Conservation (phyloP, 2,888 invertebrate species). For the Petrolisthes manimaculis region DNA sequence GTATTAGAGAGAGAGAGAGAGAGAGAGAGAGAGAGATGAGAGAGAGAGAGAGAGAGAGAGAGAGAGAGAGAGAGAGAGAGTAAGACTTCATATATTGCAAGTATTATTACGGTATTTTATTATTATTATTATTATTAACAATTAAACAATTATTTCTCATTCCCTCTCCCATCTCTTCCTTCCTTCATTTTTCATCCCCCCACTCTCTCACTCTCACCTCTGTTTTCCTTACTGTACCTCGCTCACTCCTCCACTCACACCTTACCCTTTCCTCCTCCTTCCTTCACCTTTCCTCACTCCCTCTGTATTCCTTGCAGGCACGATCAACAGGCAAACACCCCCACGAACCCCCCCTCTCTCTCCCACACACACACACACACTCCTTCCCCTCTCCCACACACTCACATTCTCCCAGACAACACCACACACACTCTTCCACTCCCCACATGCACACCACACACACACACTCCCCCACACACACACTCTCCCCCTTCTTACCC, state of each 20-base stretch:
- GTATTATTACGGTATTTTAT: background rate
- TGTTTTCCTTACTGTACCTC: background rate
- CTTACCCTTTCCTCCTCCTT: too few species aligned
- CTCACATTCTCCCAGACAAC: too few species aligned
- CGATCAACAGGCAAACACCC: too few species aligned
- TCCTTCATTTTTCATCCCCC: background rate
- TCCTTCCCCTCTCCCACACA: background rate
- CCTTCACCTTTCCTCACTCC: background rate
- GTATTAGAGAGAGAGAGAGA: conserved; percentile 4
- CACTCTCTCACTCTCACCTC: background rate
- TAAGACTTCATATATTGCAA: background rate
- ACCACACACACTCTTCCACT: too few species aligned
- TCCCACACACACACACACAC: background rate
- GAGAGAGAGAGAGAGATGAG: conserved; percentile 17
- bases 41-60: conserved; percentile 22
- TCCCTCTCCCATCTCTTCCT: background rate
- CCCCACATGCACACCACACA: too few species aligned
- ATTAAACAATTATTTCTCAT: background rate
- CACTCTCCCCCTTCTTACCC: background rate
- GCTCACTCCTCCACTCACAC: background rate
- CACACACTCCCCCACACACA: too few species aligned
- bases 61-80: background rate
- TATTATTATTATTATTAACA: background rate
- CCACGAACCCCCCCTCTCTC: background rate
- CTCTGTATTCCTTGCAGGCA: background rate